These are phyloP conservation scores for Plodia interpunctella DNA, from an alignment of 1,140 invertebrate genomes.

Conservation along the genomic window DNA sequence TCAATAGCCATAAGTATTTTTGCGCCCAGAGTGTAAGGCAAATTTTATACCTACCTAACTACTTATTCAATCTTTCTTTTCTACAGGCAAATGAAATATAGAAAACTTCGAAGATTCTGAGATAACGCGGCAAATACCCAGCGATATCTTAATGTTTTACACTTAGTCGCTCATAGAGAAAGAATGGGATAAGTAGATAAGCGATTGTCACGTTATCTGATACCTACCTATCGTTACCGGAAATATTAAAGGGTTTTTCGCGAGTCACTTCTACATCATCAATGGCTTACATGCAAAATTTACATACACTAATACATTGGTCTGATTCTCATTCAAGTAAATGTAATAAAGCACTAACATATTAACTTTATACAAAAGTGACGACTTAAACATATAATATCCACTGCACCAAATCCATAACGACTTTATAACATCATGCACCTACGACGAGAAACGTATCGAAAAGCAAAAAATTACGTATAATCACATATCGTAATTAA, in stretches of 20 bases:
- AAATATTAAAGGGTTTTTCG: too few species aligned
- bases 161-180: too few species aligned
- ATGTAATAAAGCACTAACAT: constrained; percentile 3
- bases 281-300: neutral
- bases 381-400: neutral
- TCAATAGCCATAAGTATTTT: constrained; percentile 6
- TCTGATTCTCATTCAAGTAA: constrained; percentile 9
- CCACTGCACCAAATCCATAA: neutral
- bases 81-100: neutral
- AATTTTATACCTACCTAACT: constrained; percentile 3
- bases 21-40: constrained; percentile 1
- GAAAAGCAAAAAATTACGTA: too few species aligned
- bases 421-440: too few species aligned
- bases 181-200: too few species aligned
- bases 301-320: constrained; percentile 7
- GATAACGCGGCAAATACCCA: neutral
- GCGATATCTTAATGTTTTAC: neutral
- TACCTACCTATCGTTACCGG: too few species aligned
- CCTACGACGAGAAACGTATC: too few species aligned
- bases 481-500: too few species aligned
- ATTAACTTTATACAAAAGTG: constrained; percentile 9
- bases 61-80: neutral
- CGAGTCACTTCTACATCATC: neutral
- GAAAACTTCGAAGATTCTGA: neutral
- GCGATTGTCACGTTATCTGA: too few species aligned